Evolutionary conservation across 2,113 vertebrate species (phyloP).

Genomic region (Pachypanchax playfairii): DNA sequence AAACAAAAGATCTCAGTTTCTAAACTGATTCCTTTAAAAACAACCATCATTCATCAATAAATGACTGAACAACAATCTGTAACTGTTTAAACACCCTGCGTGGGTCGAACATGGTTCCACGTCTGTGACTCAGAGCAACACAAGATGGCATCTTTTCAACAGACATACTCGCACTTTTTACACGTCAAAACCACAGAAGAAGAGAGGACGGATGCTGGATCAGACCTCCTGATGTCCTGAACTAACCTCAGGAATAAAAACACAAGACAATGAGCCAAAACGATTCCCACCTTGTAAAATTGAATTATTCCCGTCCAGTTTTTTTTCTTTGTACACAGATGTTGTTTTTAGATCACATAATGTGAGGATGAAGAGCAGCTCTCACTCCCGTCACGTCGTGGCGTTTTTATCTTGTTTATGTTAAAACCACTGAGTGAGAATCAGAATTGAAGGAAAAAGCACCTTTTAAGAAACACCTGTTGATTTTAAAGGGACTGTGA

Average conservation of each 20-base stretch:
- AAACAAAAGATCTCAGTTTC: too few relatives aligned
- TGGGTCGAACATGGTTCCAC: too few relatives aligned
- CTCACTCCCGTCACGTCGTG: background rate
- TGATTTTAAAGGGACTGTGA: constrained; percentile 70
- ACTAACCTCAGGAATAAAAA: background rate
- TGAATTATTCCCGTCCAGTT: too few relatives aligned
- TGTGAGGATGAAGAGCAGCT: background rate
- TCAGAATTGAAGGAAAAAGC: constrained; percentile 53
- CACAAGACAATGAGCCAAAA: too few relatives aligned
- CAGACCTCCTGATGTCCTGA: background rate
- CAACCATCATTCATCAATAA: too few relatives aligned
- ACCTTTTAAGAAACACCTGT: constrained; percentile 72
- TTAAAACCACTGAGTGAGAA: constrained; percentile 48
- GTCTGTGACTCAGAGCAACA: too few relatives aligned
- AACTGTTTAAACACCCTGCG: too few relatives aligned
- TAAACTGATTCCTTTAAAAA: too few relatives aligned
- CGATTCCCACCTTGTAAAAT: too few relatives aligned
- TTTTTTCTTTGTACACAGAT: too few relatives aligned
- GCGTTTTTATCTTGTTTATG: constrained; percentile 32
- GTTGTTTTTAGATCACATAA: too few relatives aligned
- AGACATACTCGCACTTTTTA: background rate
- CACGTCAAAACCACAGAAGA: background rate
- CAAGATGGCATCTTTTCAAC: background rate
- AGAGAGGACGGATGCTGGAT: background rate
- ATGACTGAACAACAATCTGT: too few relatives aligned